Conservation (phyloP, 2,113 vertebrate genomes). For the Indri indri region DNA sequence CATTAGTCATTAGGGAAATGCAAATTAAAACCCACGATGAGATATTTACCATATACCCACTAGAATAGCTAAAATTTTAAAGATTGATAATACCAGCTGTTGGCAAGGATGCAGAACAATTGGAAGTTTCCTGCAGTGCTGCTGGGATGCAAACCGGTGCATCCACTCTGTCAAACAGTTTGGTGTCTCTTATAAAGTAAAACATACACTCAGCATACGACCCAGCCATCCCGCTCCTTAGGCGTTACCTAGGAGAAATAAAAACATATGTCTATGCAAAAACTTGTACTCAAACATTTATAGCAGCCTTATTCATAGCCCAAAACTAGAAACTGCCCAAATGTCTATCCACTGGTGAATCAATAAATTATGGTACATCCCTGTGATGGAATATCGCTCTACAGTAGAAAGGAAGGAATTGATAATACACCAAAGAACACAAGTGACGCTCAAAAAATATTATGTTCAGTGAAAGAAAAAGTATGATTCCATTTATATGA, state of each 20-base stretch:
- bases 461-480: background rate
- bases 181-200: background rate
- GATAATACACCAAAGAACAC: background rate
- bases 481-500: rapidly evolving
- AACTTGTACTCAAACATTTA: background rate
- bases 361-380: background rate
- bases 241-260: background rate
- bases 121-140: background rate
- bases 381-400: rapidly evolving
- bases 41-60: no score
- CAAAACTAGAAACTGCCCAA: background rate
- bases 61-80: background rate
- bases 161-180: background rate
- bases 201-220: no score
- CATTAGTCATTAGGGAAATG: background rate
- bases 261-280: background rate
- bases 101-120: background rate
- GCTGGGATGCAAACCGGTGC: rapidly evolving
- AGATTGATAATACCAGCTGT: background rate
- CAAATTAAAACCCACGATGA: background rate
- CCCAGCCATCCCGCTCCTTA: background rate
- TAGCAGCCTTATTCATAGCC: no score
- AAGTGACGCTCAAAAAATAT: background rate
- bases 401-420: background rate
- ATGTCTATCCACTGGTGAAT: background rate